Base-by-base conservation (phyloP, 2,797 vertebrate genomes). In the Sebastolobus altivelis region DNA sequence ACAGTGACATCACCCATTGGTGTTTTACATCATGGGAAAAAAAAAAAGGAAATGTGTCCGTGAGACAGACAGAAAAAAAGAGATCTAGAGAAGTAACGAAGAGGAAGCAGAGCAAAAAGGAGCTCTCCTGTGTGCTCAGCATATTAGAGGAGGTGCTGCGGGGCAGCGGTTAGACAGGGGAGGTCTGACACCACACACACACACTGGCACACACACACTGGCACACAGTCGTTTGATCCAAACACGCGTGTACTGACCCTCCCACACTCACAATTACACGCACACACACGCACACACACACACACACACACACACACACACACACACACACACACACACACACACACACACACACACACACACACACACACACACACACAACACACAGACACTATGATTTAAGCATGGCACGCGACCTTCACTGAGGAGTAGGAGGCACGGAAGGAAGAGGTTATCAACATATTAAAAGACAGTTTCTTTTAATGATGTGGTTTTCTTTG, bases 281-380 rank as follows among this genome's bases (percentile, higher is more conserved):
- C 49, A 31, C 8, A 40, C 70, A 79, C 65, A 69, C 43, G 33
- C 66, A 79, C 37, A 72, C 52, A 33, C 62, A 63, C 35, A 68
- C 78, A 68, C 74, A 74, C 38, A 22, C 9, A 46, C 70, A 79
- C 62, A 69, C 43, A 37, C 66, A 77, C 37, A 72, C 54, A 40
- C 77, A 83, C 56, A 87, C 90, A 87, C 63, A 65, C 37, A 65
- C 63, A 56, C 37, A 67, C 77, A 59, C 75, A 72, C 40, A 25
- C 11, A n/a, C 72, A 72, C 61, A 65, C 46, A 31, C 65, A 80
- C 38, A 72, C 27, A 38, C 75, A 87, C 54, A 89, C 91, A 88
- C 79, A 82, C 90, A 86, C 81, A 84, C 88, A 85, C 87, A 87
- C 73, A n/a, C n/a, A n/a, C n/a, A n/a, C n/a, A n/a, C n/a, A n/a